These are phyloP conservation scores for Lamellibrachia satsuma DNA, from an alignment of 2,888 invertebrate species.

Conservation along the genomic window DNA sequence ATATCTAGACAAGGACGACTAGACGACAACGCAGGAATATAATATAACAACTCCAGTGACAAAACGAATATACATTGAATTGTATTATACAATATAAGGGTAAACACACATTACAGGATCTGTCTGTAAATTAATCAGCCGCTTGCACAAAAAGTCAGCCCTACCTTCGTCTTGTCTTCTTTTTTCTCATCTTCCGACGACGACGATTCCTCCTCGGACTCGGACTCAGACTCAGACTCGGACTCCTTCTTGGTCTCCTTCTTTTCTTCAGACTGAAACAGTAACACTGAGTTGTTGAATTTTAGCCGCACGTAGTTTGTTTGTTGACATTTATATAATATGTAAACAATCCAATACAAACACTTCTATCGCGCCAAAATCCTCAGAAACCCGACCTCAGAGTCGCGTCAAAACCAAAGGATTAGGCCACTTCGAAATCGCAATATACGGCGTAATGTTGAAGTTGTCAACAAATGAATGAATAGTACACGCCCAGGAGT, in stretches of 20 bases:
- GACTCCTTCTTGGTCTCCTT: constrained; percentile 28
- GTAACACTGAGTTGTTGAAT: not conserved
- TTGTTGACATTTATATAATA: not conserved
- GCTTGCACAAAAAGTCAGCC: not conserved
- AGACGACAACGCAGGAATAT: not conserved
- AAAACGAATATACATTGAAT: not conserved
- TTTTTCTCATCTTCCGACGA: constrained; percentile 20
- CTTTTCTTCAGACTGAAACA: constrained; percentile 19
- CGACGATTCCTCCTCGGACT: constrained; percentile 22
- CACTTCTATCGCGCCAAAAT: too few species aligned
- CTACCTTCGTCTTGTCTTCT: constrained; percentile 23
- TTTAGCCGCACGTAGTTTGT: not conserved
- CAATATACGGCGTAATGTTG: too few species aligned
- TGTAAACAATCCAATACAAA: too few species aligned
- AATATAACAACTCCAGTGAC: not conserved
- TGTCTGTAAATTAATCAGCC: not conserved
- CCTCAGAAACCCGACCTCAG: too few species aligned
- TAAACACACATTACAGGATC: not conserved
- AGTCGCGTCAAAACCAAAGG: too few species aligned
- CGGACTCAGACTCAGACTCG: constrained; percentile 26
- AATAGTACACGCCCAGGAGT: too few species aligned
- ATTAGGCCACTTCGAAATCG: too few species aligned
- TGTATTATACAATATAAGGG: not conserved
- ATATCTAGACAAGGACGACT: not conserved
- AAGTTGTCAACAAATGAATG: too few species aligned